Base-by-base conservation (phyloP, 2,888 invertebrate genomes). In the Orthosia gothica region DNA sequence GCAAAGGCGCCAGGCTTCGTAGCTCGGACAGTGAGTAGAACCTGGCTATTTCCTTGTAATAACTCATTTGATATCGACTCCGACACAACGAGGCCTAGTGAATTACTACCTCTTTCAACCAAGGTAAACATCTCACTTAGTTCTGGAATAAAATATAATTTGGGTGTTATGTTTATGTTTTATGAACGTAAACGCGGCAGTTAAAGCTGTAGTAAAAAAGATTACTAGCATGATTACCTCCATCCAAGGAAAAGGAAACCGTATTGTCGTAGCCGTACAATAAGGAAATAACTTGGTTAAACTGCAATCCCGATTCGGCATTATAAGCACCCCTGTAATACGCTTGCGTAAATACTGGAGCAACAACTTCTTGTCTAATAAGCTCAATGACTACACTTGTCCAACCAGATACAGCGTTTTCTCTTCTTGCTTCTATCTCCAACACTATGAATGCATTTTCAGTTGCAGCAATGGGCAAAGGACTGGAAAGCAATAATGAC, bases 401-500 rank as follows among this genome's bases (percentile, higher is more conserved):
- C 66, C 86, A 85, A 45, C 81, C 91, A 18, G 94, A 75, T n/a
- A 93, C 85, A 1, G 94, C 93, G 76, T 91, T 88, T 52, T 88
- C 87, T 81, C 92, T 89, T 23, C 82, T 85, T 54, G 95, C 95
- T 87, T 91, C 89, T 23, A 95, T 73, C 77, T 93, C 91, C 45
- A 95, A 81, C n/a, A 92, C 79, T 80, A 95, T 86, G 75, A 92
- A 92, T 54, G 88, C 84, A 32, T 88, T 82, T 67, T 86, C 79
- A 40, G 90, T 61, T 15, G 90, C 78, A 70, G 91, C 91, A 13
- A 69, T 55, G 13, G 91, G 88, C 65, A 90, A 72, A n/a, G 84
- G 54, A 32, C 77, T 82, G n/a, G 66, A 16, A 16, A 86, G 70
- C 18, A 87, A 76, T 65, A 94, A 72, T 50, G 83, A 83, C 32